A percentile compares a stretch with the other conserved stretches of the same genome.
Evolutionary conservation across 2,888 invertebrate genomes (phyloP).

Genomic region (Oscheius sp.): DNA sequence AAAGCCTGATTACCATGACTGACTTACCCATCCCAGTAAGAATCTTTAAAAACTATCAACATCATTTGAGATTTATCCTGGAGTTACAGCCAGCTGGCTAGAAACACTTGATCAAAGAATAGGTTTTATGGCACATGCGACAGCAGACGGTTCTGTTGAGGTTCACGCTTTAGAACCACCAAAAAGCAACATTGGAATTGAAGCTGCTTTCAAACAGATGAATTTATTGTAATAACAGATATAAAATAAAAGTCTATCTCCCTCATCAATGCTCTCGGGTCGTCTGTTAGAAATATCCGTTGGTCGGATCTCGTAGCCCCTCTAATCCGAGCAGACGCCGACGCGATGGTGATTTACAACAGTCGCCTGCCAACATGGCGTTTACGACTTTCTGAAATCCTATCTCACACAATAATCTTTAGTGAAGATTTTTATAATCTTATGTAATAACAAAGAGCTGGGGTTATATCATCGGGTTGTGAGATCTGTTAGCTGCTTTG

Average conservation of each 20-base stretch:
- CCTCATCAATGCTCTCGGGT: too few relatives aligned
- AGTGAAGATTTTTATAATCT: not conserved
- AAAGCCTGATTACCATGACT: not conserved
- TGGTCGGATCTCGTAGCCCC: slow-evolving; percentile 21
- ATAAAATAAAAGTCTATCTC: too few relatives aligned
- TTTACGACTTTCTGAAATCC: not conserved
- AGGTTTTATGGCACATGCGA: slow-evolving; percentile 17
- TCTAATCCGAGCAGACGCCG: slow-evolving; percentile 29
- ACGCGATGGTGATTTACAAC: slow-evolving; percentile 29
- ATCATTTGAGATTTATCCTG: not conserved
- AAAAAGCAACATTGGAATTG: slow-evolving; percentile 6
- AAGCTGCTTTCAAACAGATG: too few relatives aligned
- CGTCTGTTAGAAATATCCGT: slow-evolving; percentile 10
- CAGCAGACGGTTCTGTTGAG: slow-evolving; percentile 5
- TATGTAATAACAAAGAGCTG: not conserved
- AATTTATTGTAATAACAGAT: too few relatives aligned
- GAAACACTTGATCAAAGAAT: slow-evolving; percentile 9
- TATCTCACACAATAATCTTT: not conserved
- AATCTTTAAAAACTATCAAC: not conserved
- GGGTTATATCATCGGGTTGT: slow-evolving; percentile 12
- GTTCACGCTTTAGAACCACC: slow-evolving; percentile 24
- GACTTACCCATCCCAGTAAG: slow-evolving; percentile 12
- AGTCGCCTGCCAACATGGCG: slow-evolving; percentile 29
- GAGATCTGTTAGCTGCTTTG: slow-evolving; percentile 27
- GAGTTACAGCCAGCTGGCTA: slow-evolving; percentile 15